Evolutionary conservation across 2,113 vertebrate genomes (phyloP), one percentile per base, ranked within the genome.

Genomic region (Crypturellus undulatus): DNA sequence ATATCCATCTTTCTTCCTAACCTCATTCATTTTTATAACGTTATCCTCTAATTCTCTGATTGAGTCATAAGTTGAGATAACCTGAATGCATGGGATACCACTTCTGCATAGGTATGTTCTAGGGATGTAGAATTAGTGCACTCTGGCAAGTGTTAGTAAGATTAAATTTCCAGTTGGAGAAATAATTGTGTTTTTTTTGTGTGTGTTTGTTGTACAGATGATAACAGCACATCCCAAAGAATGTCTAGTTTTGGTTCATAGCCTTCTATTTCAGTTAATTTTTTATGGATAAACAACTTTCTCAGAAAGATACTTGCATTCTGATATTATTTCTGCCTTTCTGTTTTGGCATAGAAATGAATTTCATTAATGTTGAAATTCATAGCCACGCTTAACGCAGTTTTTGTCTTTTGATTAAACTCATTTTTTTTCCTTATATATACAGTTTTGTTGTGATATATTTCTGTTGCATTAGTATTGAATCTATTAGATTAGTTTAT

Each of bases 11-110:
- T 79, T 32, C 38, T 80, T 76, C 49, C 38, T 47, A 54, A 64
- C 1, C 24, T 64, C n/a, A 36, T 17, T 58, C 17, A 0, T 0
- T 47, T 75, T 42, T 42, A 8, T 59, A 45, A 20, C 26, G 3
- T 8, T 59, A 14, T 59, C 38, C 26, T 49, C 24, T 43, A 56
- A n/a, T 2, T 17, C 56, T 72, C 54, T n/a, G 12, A 30, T 49
- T 79, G 36, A 10, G 7, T 10, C 36, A 12, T 69, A 45, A 28
- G 18, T 32, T 20, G 9, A 63, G 20, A n/a, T 36, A 30, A 60
- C 76, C 36, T 25, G 18, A 47, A 28, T 24, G 3, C 13, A 25
- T 62, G 18, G 12, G 16, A 26, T 67, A 16, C 12, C 64, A 77
- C 13, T 49, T 13, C 10, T 49, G 5, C 5, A 32, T 5, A 80